phyloP scores from a whole-genome alignment of 2,797 vertebrate species.

The Centropyge bicolor region DNA sequence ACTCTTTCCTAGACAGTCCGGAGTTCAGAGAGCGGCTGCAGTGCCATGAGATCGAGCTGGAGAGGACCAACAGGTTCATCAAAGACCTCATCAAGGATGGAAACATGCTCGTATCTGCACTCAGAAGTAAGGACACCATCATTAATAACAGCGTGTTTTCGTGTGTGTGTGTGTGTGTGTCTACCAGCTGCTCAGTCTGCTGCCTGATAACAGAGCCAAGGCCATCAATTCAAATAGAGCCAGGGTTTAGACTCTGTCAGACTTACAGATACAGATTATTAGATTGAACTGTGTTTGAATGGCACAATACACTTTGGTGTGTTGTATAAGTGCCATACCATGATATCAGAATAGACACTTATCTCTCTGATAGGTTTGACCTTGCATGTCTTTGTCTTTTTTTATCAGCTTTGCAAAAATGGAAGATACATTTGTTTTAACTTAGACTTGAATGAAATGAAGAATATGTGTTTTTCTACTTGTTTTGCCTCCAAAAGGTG shows the following conservation, averaged over 20 bases:
- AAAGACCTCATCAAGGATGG: conserved; percentile 98
- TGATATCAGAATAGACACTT: neutral
- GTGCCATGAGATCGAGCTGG: conserved; percentile 96
- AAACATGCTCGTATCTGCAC: conserved; percentile 92
- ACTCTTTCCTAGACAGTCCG: conserved; percentile 96
- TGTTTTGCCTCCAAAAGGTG: neutral
- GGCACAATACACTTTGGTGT: neutral
- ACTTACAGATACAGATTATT: neutral
- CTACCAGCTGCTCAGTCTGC: neutral
- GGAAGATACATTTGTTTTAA: neutral
- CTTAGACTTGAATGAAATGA: neutral
- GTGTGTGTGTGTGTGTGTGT: neutral
- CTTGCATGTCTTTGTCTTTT: neutral
- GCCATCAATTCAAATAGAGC: conserved; percentile 38
- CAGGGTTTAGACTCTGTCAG: neutral
- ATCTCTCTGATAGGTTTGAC: neutral
- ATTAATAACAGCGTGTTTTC: neutral
- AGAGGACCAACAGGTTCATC: conserved; percentile 97
- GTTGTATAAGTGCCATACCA: neutral
- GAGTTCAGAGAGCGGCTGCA: conserved; percentile 96
- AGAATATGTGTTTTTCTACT: neutral
- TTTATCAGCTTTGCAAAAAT: neutral
- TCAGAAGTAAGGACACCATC: conserved; percentile 88
- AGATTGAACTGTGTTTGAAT: neutral
- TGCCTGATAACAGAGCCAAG: conserved; percentile 33